These are phyloP conservation scores for Danionella cerebrum DNA, from an alignment of 2,113 vertebrate species.

Conservation along the genomic window DNA sequence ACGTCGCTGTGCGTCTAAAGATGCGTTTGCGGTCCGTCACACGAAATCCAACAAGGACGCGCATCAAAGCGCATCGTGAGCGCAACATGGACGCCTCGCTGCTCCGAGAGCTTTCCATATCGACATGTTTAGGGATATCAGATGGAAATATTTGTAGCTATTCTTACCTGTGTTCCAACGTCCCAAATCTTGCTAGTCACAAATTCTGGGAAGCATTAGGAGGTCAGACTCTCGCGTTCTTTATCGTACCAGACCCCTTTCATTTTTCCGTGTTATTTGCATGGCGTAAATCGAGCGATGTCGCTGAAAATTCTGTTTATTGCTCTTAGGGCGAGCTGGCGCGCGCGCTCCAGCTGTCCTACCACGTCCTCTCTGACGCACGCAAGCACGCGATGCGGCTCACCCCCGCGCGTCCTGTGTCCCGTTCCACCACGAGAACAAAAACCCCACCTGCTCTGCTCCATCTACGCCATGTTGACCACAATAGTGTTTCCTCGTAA, in stretches of 20 bases:
- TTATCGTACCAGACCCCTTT: conserved; percentile 26
- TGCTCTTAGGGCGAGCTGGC: conserved; percentile 16
- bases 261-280: conserved; percentile 37
- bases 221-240: conserved; percentile 26
- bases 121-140: neutral
- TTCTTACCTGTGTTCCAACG: conserved; percentile 37
- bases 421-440: conserved; percentile 8
- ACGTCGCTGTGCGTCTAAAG: conserved; percentile 3
- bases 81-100: neutral
- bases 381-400: conserved; percentile 13
- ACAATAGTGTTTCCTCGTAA: too few species aligned
- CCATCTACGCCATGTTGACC: neutral
- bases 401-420: conserved; percentile 14
- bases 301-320: conserved; percentile 40
- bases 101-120: neutral
- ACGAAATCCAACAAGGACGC: conserved; percentile 30
- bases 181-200: conserved; percentile 24
- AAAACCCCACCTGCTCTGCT: conserved; percentile 18
- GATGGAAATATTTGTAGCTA: too few species aligned
- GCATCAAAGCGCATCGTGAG: too few species aligned
- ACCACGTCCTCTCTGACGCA: conserved; percentile 37
- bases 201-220: conserved; percentile 27
- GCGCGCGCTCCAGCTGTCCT: conserved; percentile 17
- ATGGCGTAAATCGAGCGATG: conserved; percentile 39
- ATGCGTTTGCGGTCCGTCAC: conserved; percentile 31